Conservation (phyloP, 2,113 vertebrate genomes). For the Vicugna pacos region DNA sequence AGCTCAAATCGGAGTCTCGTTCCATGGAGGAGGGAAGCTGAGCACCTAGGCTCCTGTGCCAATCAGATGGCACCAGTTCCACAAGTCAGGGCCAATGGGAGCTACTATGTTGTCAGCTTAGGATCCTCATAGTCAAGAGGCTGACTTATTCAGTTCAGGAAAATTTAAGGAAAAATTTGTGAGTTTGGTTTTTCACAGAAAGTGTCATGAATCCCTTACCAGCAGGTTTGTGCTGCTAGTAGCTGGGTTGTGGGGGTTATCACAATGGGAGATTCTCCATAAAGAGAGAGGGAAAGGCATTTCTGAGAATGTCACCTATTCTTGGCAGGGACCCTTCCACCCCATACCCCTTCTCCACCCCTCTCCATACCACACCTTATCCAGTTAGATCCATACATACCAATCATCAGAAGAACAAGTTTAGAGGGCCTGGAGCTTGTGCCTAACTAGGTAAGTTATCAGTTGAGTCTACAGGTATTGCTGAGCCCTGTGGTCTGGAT, state of each 20-base stretch:
- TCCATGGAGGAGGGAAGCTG: constrained; percentile 96
- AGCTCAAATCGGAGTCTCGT: constrained; percentile 96
- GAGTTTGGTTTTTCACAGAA: constrained; percentile 52
- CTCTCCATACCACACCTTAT: not conserved
- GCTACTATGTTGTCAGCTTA: constrained; percentile 1
- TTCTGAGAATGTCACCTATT: constrained; percentile 56
- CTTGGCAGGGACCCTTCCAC: constrained; percentile 18
- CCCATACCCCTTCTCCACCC: not conserved
- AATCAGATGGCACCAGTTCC: constrained; percentile 65
- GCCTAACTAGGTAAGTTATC: not conserved
- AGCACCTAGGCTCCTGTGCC: constrained; percentile 82
- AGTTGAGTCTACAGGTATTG: not conserved
- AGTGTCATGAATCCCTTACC: constrained; percentile 32
- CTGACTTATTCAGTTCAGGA: constrained; percentile 23
- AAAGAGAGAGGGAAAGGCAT: not conserved
- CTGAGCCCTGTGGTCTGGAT: not conserved
- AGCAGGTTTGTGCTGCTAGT: constrained; percentile 50
- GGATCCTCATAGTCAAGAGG: constrained; percentile 37
- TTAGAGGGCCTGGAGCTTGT: not conserved
- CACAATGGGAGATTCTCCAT: not conserved
- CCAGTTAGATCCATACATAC: constrained; percentile 8
- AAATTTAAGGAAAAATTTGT: constrained; percentile 34
- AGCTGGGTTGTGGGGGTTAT: not conserved
- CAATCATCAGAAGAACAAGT: constrained; percentile 51
- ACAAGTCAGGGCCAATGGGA: constrained; percentile 1